Evolutionary conservation across 1,140 invertebrate species (phyloP).

Genomic region (Drosophila sucinea): DNA sequence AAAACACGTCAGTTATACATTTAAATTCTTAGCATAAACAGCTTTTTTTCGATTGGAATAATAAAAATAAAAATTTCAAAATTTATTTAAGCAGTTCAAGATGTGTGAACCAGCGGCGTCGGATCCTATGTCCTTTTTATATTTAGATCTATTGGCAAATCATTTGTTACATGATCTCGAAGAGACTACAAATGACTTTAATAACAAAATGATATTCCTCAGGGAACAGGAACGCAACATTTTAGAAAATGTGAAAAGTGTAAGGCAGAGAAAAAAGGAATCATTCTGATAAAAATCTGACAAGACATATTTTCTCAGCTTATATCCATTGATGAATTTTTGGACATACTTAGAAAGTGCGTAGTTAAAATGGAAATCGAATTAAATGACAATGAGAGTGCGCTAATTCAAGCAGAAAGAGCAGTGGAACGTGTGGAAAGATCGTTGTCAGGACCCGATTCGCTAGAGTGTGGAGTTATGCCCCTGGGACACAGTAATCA

Average conservation of each 20-base stretch:
- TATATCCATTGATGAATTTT: conserved; percentile 12
- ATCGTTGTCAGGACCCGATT: too few relatives aligned
- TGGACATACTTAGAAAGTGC: conserved; percentile 20
- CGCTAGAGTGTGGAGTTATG: neutral
- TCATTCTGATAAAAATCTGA: too few relatives aligned
- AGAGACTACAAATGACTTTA: conserved; percentile 44
- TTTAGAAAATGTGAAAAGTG: conserved; percentile 41
- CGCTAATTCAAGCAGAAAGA: conserved; percentile 32
- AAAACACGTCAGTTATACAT: too few relatives aligned
- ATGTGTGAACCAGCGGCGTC: conserved; percentile 31
- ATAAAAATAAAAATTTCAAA: neutral
- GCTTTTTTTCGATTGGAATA: neutral
- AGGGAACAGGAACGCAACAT: conserved; percentile 35
- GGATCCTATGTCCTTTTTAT: conserved; percentile 43
- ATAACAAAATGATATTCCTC: conserved; percentile 41
- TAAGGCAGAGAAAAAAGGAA: neutral
- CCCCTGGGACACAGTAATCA: conserved; percentile 25
- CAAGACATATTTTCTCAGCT: neutral
- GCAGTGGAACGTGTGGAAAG: conserved; percentile 14
- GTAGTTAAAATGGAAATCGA: conserved; percentile 46
- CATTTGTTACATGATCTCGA: conserved; percentile 34
- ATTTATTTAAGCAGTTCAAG: neutral
- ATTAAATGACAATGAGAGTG: conserved; percentile 39
- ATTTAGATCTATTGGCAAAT: conserved; percentile 42
- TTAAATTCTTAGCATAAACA: neutral